Percentiles rank a stretch among this genome's conserved stretches.
phyloP scores from a whole-genome alignment of 2,888 invertebrate genomes.

The Nomada lathburiana region DNA sequence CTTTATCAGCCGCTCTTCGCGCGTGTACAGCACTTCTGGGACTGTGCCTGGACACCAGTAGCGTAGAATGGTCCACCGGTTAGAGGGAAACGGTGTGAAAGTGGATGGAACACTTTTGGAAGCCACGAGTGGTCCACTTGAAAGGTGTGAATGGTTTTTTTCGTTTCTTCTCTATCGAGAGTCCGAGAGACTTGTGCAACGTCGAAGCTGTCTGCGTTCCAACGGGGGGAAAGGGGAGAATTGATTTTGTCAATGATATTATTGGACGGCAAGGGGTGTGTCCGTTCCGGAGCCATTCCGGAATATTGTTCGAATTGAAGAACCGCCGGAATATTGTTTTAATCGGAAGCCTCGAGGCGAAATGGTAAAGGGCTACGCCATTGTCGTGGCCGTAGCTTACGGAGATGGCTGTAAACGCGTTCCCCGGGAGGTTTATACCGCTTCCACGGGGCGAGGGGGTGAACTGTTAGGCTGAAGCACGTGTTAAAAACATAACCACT shows the following conservation, averaged over 20 bases:
- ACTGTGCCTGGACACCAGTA: conserved; percentile 53
- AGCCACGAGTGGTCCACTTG: neutral
- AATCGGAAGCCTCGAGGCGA: neutral
- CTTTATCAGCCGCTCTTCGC: conserved; percentile 35
- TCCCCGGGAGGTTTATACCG: conserved; percentile 56
- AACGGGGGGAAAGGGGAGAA: no score
- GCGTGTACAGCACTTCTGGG: conserved; percentile 62
- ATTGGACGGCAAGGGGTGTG: no score
- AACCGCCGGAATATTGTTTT: no score
- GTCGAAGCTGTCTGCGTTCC: no score
- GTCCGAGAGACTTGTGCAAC: no score
- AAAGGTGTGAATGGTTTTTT: neutral
- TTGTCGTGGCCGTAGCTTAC: conserved; percentile 58
- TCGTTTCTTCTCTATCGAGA: neutral
- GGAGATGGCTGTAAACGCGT: conserved; percentile 55
- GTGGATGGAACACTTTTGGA: neutral
- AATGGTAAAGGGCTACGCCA: conserved; percentile 49
- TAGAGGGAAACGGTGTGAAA: conserved; percentile 7
- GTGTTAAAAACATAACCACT: conserved; percentile 83
- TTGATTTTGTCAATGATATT: no score
- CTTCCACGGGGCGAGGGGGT: conserved; percentile 39
- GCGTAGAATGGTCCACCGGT: conserved; percentile 52
- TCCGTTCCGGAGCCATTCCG: no score
- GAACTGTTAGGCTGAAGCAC: conserved; percentile 75
- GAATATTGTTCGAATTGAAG: no score